These are phyloP conservation scores for Stenurella melanura DNA, from an alignment of 2,888 invertebrate genomes.

Conservation along the genomic window DNA sequence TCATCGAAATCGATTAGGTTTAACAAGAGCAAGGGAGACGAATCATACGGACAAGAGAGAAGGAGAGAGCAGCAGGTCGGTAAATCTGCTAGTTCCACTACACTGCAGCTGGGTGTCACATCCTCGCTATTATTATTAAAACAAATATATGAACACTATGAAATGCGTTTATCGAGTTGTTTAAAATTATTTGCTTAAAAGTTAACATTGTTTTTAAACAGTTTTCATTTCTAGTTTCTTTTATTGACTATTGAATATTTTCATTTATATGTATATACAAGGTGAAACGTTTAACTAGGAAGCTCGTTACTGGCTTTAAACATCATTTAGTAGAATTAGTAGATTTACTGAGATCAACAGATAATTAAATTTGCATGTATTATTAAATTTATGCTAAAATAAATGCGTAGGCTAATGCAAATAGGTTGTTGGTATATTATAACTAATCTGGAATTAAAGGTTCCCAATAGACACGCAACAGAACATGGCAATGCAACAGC, in stretches of 20 bases:
- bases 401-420: too few species aligned
- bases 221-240: background rate
- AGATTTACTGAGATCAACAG: too few species aligned
- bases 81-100: conserved; percentile 51
- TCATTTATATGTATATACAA: background rate
- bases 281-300: background rate
- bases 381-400: too few species aligned
- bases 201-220: conserved; percentile 3
- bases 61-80: conserved; percentile 47
- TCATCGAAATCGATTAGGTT: conserved; percentile 58
- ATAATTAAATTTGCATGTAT: too few species aligned
- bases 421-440: too few species aligned
- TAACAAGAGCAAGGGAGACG: conserved; percentile 47
- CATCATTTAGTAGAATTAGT: too few species aligned
- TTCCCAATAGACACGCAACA: too few species aligned
- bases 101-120: conserved; percentile 56
- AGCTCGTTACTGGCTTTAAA: too few species aligned
- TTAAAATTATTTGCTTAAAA: background rate
- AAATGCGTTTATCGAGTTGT: conserved; percentile 26
- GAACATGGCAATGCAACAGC: too few species aligned
- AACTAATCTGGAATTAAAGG: too few species aligned
- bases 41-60: conserved; percentile 36
- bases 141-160: conserved; percentile 51
- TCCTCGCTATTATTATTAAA: conserved; percentile 55
- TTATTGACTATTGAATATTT: background rate